These are phyloP conservation scores for Pseudocheirus occidentalis DNA, from an alignment of 2,797 vertebrate genomes.

Conservation along the genomic window DNA sequence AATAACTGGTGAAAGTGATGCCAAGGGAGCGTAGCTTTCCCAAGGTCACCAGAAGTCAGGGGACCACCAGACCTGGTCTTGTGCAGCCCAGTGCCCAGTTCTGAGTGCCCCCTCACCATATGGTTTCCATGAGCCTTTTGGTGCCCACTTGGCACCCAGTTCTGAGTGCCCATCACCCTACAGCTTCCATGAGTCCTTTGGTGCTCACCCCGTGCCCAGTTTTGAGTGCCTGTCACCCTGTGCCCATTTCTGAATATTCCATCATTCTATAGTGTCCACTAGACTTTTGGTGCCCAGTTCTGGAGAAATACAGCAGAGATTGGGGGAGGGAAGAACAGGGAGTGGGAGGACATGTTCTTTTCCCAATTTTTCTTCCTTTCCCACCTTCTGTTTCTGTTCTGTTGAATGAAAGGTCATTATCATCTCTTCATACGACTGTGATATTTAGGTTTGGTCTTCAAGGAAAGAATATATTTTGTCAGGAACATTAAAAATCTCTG, in stretches of 20 bases:
- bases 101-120: not conserved
- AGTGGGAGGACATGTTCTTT: not conserved
- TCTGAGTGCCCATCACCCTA: not conserved
- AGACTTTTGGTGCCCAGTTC: no score
- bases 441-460: not conserved
- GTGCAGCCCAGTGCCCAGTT: not conserved
- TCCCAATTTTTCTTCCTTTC: not conserved
- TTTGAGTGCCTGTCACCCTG: not conserved
- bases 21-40: not conserved
- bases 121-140: no score
- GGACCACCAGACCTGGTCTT: not conserved
- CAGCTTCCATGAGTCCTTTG: not conserved
- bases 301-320: not conserved
- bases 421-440: not conserved
- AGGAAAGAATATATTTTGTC: not conserved
- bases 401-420: not conserved
- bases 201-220: not conserved
- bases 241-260: no score
- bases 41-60: not conserved
- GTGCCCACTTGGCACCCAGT: fast-evolving
- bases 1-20: not conserved
- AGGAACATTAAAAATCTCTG: not conserved
- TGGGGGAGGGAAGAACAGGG: not conserved
- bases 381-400: not conserved
- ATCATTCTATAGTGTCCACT: no score